A percentile compares a stretch with the other conserved stretches of the same genome.
Conservation (phyloP, 2,888 invertebrate species). For the Cybosia mesomella region DNA sequence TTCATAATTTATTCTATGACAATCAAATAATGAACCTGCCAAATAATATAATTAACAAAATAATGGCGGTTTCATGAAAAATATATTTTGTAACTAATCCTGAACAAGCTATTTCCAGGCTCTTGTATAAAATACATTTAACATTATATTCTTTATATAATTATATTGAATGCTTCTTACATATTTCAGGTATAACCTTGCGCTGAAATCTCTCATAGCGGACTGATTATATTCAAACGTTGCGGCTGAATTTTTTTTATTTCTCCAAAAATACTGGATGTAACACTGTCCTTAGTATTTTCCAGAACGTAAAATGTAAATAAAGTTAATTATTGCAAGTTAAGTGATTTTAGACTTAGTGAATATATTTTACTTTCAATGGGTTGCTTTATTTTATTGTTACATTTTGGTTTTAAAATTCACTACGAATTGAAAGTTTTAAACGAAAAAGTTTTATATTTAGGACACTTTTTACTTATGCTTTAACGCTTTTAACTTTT, state of each 20-base stretch:
- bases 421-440: background rate
- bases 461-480: background rate
- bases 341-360: conserved; percentile 76
- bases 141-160: background rate
- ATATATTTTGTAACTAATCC: background rate
- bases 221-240: background rate
- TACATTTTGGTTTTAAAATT: conserved; percentile 50
- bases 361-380: conserved; percentile 58
- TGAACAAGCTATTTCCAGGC: background rate
- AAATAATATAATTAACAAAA: background rate
- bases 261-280: conserved; percentile 33
- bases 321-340: conserved; percentile 81
- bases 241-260: background rate
- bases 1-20: too few species aligned
- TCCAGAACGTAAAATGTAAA: conserved; percentile 73
- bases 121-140: too few species aligned
- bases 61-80: background rate
- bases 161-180: background rate
- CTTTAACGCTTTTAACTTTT: too few species aligned
- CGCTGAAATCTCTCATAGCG: too few species aligned
- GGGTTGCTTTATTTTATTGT: conserved; percentile 34
- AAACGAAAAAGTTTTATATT: background rate
- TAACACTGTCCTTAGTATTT: conserved; percentile 52
- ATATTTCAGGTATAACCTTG: background rate
- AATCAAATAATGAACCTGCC: too few species aligned